phyloP scores from a whole-genome alignment of 92 coral and sea anemone genomes.

The Porites evermanni region DNA sequence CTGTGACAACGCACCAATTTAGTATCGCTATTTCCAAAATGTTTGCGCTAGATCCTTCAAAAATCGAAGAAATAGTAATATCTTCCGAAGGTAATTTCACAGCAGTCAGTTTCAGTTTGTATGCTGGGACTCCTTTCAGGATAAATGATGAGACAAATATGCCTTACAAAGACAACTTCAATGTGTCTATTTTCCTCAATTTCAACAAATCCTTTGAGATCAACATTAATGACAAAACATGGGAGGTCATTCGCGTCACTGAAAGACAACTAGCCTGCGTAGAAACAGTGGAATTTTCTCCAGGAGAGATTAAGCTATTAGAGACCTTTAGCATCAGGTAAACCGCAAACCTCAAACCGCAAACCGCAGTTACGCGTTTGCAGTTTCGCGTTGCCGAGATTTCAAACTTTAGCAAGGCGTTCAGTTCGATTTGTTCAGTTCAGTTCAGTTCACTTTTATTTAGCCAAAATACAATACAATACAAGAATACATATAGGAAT shows the following conservation, averaged over 20 bases:
- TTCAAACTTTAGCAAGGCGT: too few relatives aligned
- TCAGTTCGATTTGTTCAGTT: too few relatives aligned
- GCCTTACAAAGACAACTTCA: not conserved
- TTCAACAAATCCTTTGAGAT: conserved; percentile 65
- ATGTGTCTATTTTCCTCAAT: conserved; percentile 34
- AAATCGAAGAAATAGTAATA: conserved; percentile 37
- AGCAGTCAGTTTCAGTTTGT: conserved; percentile 51
- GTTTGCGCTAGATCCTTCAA: conserved; percentile 45
- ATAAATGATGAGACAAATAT: not conserved
- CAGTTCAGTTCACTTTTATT: too few relatives aligned
- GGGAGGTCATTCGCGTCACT: conserved; percentile 71
- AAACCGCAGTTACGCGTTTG: too few relatives aligned
- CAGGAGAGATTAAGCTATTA: not conserved
- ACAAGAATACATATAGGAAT: too few relatives aligned
- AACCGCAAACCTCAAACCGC: too few relatives aligned
- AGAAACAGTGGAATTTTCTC: conserved; percentile 45
- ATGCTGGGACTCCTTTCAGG: conserved; percentile 23
- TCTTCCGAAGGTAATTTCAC: conserved; percentile 36
- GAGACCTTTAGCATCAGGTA: too few relatives aligned
- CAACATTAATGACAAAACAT: conserved; percentile 36
- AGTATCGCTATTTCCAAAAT: conserved; percentile 33
- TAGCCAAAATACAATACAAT: too few relatives aligned
- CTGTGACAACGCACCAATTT: conserved; percentile 55
- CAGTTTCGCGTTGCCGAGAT: too few relatives aligned
- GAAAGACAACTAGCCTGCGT: conserved; percentile 70